Evolutionary conservation across 2,797 vertebrate genomes (phyloP).

Genomic region (Falco peregrinus): DNA sequence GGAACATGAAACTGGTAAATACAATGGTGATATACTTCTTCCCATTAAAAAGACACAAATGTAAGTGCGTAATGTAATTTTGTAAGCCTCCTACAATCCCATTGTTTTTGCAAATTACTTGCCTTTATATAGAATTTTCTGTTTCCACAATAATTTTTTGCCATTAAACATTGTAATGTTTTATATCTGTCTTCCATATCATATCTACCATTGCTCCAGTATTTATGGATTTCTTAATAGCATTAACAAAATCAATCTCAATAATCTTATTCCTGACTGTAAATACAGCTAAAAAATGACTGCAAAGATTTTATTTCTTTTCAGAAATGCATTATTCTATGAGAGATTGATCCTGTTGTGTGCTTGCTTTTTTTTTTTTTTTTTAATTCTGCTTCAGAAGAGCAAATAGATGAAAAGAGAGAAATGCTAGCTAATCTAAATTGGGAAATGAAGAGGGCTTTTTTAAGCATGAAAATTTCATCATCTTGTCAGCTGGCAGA

Average conservation of each 20-base stretch:
- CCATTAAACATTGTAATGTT: not conserved
- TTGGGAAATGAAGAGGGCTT: constrained; percentile 86
- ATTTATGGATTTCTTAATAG: constrained; percentile 46
- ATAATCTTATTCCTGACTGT: constrained; percentile 37
- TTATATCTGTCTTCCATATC: not conserved
- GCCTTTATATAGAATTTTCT: not conserved
- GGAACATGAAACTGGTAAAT: not conserved
- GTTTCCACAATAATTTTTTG: not conserved
- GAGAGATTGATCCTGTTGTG: constrained; percentile 72
- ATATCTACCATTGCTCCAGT: not conserved
- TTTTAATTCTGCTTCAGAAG: constrained; percentile 75
- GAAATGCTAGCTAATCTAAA: constrained; percentile 86
- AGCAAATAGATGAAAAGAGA: constrained; percentile 75
- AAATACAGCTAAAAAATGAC: constrained; percentile 35
- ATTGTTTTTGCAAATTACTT: not conserved
- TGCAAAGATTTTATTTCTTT: constrained; percentile 61
- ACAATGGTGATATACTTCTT: not conserved
- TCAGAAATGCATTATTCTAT: constrained; percentile 57
- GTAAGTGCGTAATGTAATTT: not conserved
- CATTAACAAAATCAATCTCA: constrained; percentile 29
- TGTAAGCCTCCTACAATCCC: not conserved
- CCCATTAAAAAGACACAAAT: not conserved
- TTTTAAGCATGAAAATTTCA: constrained; percentile 89
- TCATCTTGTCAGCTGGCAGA: constrained; percentile 89
- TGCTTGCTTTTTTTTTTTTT: constrained; percentile 5